phyloP scores from a whole-genome alignment of 2,113 vertebrate species.

The Cricetomys ansorgei region DNA sequence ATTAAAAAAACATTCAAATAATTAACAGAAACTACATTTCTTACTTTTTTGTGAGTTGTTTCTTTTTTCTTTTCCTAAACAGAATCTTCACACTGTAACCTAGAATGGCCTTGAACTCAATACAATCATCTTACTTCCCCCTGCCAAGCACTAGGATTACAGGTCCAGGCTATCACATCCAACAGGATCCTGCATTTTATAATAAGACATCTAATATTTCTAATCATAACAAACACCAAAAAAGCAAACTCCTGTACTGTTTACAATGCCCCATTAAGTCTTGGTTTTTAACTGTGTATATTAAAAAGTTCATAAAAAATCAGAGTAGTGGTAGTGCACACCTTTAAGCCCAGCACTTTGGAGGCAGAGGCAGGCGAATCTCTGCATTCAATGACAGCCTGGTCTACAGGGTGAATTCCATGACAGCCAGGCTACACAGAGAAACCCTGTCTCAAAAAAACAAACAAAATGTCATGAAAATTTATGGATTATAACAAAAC shows the following conservation, averaged over 20 bases:
- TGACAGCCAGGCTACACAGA: too few relatives aligned
- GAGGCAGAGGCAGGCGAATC: too few relatives aligned
- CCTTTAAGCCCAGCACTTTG: too few relatives aligned
- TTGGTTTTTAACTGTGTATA: neutral
- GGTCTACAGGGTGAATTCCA: too few relatives aligned
- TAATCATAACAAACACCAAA: neutral
- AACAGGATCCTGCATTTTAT: neutral
- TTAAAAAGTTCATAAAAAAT: slow-evolving; percentile 52
- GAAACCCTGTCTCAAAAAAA: too few relatives aligned
- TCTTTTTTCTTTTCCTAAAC: neutral
- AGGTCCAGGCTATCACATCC: neutral
- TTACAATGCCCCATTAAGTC: neutral
- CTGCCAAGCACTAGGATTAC: neutral
- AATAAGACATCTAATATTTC: neutral
- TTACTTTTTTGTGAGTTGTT: neutral
- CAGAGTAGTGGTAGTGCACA: too few relatives aligned
- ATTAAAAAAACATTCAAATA: slow-evolving; percentile 67
- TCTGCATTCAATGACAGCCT: too few relatives aligned
- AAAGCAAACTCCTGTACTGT: neutral
- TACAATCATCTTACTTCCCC: neutral
- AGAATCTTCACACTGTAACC: neutral
- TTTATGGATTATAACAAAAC: neutral
- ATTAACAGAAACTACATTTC: neutral
- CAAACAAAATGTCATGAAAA: too few relatives aligned
- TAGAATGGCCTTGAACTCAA: neutral